Evolutionary conservation across 2,888 invertebrate species (phyloP).

Genomic region (Xestia rhomboidea): DNA sequence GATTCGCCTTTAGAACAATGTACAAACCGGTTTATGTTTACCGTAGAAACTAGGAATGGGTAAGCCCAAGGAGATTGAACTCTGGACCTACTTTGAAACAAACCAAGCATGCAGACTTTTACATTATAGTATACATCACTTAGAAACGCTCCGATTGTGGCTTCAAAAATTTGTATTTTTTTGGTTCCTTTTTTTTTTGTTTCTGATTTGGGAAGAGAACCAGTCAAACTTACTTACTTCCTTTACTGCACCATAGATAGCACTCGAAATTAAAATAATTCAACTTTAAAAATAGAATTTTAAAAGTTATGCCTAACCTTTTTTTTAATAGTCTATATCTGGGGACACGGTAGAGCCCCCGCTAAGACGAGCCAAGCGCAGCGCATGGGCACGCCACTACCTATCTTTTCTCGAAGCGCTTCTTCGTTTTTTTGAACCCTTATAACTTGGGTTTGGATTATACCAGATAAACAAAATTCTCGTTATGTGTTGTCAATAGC

Average conservation of each 20-base stretch:
- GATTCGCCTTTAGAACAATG: slow-evolving; percentile 34
- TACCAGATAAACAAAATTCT: too few relatives aligned
- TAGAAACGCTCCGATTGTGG: background rate
- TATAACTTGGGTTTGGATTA: too few relatives aligned
- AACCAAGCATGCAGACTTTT: background rate
- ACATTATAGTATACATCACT: background rate
- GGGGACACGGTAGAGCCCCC: too few relatives aligned
- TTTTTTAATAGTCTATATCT: background rate
- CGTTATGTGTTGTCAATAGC: too few relatives aligned
- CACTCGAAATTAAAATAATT: background rate
- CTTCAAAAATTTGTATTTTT: background rate
- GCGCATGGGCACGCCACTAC: too few relatives aligned
- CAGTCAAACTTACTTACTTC: background rate
- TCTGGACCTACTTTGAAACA: slow-evolving; percentile 8
- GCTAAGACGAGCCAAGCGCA: too few relatives aligned
- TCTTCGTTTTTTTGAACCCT: too few relatives aligned
- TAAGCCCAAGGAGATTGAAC: slow-evolving; percentile 28
- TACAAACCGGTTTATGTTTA: slow-evolving; percentile 35
- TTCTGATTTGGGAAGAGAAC: background rate
- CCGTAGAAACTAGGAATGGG: background rate
- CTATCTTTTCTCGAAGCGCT: too few relatives aligned
- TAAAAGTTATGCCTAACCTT: background rate
- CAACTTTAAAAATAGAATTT: background rate
- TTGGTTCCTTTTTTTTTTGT: background rate
- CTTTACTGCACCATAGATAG: background rate